Percentiles rank a stretch among this genome's conserved stretches.
Evolutionary conservation across 2,888 invertebrate genomes (phyloP).

Genomic region (Epirrhoe alternata): DNA sequence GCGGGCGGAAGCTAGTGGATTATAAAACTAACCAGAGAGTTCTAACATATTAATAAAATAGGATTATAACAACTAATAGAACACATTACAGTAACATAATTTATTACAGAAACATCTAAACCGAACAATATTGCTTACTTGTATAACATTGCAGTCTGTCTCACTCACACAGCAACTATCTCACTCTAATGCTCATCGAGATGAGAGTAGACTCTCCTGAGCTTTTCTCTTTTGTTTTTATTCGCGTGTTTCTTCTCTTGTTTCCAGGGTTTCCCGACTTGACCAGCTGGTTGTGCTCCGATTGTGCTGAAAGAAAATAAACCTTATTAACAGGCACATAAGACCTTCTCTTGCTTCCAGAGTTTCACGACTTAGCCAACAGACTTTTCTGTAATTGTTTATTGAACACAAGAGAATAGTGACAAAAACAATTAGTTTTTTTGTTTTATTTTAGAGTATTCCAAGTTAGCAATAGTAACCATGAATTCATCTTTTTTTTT

Average conservation of each 20-base stretch:
- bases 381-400: no score
- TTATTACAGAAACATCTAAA: conserved; percentile 22
- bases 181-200: conserved; percentile 89
- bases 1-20: no score
- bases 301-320: conserved; percentile 58
- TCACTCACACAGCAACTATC: conserved; percentile 28
- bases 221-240: conserved; percentile 95
- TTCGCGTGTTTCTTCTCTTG: conserved; percentile 93
- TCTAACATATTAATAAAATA: no score
- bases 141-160: conserved; percentile 15
- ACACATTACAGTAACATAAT: conserved; percentile 22
- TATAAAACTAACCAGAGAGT: no score
- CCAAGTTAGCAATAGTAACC: no score
- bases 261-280: conserved; percentile 89
- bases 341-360: neutral
- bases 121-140: conserved; percentile 21
- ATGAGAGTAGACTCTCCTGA: conserved; percentile 93
- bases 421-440: no score
- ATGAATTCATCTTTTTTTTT: no score
- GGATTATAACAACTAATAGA: neutral
- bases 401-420: no score
- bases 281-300: conserved; percentile 56
- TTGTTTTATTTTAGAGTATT: no score
- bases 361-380: no score
- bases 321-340: conserved; percentile 6